These are phyloP conservation scores for Hirtodrosophila confusa DNA, from an alignment of 2,888 invertebrate genomes.

Conservation along the genomic window DNA sequence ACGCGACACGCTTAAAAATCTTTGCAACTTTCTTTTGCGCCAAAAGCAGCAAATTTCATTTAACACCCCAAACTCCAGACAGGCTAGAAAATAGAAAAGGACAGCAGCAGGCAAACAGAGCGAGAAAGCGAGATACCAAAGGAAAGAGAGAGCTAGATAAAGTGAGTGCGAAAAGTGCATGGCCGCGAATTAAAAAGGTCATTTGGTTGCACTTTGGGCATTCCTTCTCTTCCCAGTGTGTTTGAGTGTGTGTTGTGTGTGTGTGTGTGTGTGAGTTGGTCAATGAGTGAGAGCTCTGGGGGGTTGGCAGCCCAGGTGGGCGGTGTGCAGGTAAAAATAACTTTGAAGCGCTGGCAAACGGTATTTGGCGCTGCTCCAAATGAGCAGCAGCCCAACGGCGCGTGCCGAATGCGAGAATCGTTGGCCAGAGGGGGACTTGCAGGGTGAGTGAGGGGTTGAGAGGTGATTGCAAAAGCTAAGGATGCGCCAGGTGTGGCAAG, in stretches of 20 bases:
- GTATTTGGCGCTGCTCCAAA: constrained; percentile 64
- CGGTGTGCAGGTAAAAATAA: constrained; percentile 44
- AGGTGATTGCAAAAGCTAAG: constrained; percentile 25
- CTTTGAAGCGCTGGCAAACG: constrained; percentile 45
- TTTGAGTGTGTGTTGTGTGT: background rate
- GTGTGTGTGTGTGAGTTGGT: constrained; percentile 15
- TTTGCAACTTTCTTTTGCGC: constrained; percentile 76
- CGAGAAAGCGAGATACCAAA: background rate
- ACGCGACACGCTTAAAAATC: constrained; percentile 74
- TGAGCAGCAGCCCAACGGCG: constrained; percentile 69
- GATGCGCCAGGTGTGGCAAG: constrained; percentile 29
- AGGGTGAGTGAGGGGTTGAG: background rate
- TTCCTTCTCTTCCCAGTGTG: constrained; percentile 20
- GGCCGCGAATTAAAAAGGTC: constrained; percentile 80
- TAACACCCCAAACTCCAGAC: constrained; percentile 64
- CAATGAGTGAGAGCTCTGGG: background rate
- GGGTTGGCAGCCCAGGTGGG: background rate
- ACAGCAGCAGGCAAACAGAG: constrained; percentile 2
- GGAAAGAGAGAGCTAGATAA: background rate
- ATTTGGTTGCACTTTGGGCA: constrained; percentile 74
- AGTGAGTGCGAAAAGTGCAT: constrained; percentile 66
- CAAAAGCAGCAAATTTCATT: constrained; percentile 78
- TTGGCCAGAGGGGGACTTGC: background rate
- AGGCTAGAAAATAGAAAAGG: constrained; percentile 22
- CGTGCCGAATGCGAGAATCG: constrained; percentile 59